Base-by-base conservation (phyloP, 2,113 vertebrate species). In the Eira barbara region DNA sequence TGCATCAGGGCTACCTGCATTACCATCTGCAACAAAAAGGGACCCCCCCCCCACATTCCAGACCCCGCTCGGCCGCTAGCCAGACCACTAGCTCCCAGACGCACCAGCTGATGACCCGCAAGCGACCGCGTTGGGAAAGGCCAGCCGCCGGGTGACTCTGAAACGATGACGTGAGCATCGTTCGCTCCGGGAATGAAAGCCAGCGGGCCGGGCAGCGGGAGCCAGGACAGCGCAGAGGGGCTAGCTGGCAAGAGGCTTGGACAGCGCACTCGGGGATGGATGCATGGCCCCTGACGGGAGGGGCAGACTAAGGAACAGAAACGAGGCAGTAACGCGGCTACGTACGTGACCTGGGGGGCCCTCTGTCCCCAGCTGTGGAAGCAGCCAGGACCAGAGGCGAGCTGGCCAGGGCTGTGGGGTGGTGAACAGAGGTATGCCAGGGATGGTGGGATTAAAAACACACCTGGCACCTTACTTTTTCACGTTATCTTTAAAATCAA, bases 131-230 rank as follows among this genome's bases (percentile, higher is more conserved):
- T 4, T 67, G 74, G 67, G 34, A 52, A 21, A 15, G 47, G 52
- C 23, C 31, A 4, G 1, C 31, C 25, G 31, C 29, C 0, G 55
- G 14, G 0, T 47, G 36, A 21, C 8, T 59, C 61, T 65, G 12
- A 34, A 21, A n/a, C 20, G 49, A 82, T 23, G 6, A 6, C 0
- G 1, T 52, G 47, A 57, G 90, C 65, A n/a, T 29, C 9, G 4
- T 29, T 17, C 71, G 23, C 21, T 1, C 36, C 25, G 39, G 39
- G 57, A n/a, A 7, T 34, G 18, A 17, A 17, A 23, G 13, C 67
- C 90, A 3, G 0, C 0, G 29, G 57, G 29, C 55, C 7, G 0
- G 1, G 31, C 0, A 21, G 52, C 14, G 55, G 13, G n/a, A 63
- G 14, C 47, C 12, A 4, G 36, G 61, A 31, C 45, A 8, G 8